A percentile compares a stretch with the other conserved stretches of the same genome.
These are phyloP conservation scores for Leptestheria dahalacensis DNA, from an alignment of 1,140 invertebrate genomes.

Conservation along the genomic window DNA sequence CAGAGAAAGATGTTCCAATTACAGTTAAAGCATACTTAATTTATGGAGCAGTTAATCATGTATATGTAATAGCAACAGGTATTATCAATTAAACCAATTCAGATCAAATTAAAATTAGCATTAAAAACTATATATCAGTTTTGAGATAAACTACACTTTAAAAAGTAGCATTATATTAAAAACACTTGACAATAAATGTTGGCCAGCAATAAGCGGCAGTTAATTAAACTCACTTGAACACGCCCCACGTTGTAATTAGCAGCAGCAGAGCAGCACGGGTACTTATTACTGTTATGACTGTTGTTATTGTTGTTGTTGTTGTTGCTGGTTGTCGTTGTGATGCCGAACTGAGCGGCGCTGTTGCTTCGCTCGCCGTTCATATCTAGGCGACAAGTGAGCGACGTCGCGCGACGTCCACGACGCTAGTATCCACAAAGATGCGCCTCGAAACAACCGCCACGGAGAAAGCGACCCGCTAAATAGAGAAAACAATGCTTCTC, in stretches of 20 bases:
- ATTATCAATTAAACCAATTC: no score
- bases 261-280: conserved; percentile 1
- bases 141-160: no score
- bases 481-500: not conserved
- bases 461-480: not conserved
- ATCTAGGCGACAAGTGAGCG: not conserved
- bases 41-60: no score
- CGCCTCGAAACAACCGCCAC: not conserved
- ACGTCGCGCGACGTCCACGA: not conserved
- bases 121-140: no score
- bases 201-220: not conserved
- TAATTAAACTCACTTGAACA: not conserved
- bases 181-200: no score
- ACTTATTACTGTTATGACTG: conserved; percentile 7
- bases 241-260: not conserved
- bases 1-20: no score
- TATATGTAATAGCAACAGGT: no score
- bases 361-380: conserved; percentile 2
- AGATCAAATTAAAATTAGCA: no score
- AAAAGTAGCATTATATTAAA: no score
- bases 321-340: not conserved
- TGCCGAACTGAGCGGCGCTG: conserved; percentile 8
- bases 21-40: no score
- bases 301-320: conserved; percentile 1
- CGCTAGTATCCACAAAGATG: not conserved